Evolutionary conservation across 2,113 vertebrate genomes (phyloP), one percentile per base, ranked within the genome.

Genomic region (Nematolebias whitei): DNA sequence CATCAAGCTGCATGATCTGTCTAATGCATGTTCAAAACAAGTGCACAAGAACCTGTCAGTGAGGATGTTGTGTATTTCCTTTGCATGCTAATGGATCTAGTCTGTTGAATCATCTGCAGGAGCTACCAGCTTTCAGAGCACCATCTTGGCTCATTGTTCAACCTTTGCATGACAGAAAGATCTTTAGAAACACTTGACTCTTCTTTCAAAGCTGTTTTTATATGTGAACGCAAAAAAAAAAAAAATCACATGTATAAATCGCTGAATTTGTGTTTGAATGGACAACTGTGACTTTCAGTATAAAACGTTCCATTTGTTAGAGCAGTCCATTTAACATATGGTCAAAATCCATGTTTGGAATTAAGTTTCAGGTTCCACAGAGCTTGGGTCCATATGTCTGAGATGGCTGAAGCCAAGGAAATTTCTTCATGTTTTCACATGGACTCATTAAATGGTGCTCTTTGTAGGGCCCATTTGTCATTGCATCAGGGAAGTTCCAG

Each of bases 371-470:
- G 49, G 67, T 87, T 87, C 71, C 76, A 65, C 26, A 22, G 47
- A 41, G 29, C 63, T 62, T 67, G 43, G 43, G 35, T 55, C 58
- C 60, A 63, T 77, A 74, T 66, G 74, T 58, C 49, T 20, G 0
- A 67, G 75, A 74, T 58, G 39, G 43, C 41, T 62, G 29, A 64
- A 53, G 56, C 63, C 56, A 15, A 16, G 66, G 76, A 61, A 43
- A 38, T 61, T 6, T n/a, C 61, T 65, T 45, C 84, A 63, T 82
- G 73, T 77, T 53, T 68, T 71, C 59, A 63, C 59, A 71, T 68
- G 54, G 55, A 48, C 68, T 82, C 81, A 79, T 79, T 92, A 87
- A 35, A 89, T 87, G 83, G 89, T 51, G 71, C 45, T 80, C 86
- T 85, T 79, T 85, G 81, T 85, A 50, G 57, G 22, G 16, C 65